phyloP scores from a whole-genome alignment of 92 coral and sea anemone genomes.

The Hydrozoanthus gracilis region DNA sequence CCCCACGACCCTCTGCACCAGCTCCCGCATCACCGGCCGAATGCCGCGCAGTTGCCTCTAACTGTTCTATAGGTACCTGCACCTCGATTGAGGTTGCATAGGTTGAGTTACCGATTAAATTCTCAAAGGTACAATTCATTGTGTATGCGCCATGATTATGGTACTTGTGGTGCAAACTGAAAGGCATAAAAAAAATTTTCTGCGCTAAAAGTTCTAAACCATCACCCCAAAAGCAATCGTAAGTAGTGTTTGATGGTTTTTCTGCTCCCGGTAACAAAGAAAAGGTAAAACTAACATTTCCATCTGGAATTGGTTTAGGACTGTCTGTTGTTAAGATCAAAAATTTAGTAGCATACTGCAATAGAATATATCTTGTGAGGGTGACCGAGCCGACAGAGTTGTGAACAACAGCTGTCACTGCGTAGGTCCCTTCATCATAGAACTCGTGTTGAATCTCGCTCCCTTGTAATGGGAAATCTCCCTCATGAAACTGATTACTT shows the following conservation, averaged over 20 bases:
- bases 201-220: constrained; percentile 8
- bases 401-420: constrained; percentile 55
- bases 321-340: constrained; percentile 64
- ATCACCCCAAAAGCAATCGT: constrained; percentile 77
- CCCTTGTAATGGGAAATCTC: constrained; percentile 67
- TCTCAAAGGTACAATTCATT: constrained; percentile 65
- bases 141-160: constrained; percentile 63
- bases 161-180: constrained; percentile 57
- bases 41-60: constrained; percentile 48
- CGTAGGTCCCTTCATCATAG: constrained; percentile 45
- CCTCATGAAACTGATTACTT: constrained; percentile 42
- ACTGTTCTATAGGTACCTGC: constrained; percentile 67
- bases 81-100: constrained; percentile 66
- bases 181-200: constrained; percentile 50
- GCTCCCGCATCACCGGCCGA: constrained; percentile 78
- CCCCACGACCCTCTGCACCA: constrained; percentile 78
- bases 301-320: constrained; percentile 85
- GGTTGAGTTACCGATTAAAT: constrained; percentile 58
- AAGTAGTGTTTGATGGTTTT: constrained; percentile 72
- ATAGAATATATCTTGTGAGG: constrained; percentile 12
- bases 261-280: constrained; percentile 53
- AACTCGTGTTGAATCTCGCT: constrained; percentile 55
- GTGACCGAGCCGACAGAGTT: constrained; percentile 80
- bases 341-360: constrained; percentile 71
- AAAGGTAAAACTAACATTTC: constrained; percentile 63